These are phyloP conservation scores for Amphipyra berbera DNA, from an alignment of 2,888 invertebrate genomes.

Conservation along the genomic window DNA sequence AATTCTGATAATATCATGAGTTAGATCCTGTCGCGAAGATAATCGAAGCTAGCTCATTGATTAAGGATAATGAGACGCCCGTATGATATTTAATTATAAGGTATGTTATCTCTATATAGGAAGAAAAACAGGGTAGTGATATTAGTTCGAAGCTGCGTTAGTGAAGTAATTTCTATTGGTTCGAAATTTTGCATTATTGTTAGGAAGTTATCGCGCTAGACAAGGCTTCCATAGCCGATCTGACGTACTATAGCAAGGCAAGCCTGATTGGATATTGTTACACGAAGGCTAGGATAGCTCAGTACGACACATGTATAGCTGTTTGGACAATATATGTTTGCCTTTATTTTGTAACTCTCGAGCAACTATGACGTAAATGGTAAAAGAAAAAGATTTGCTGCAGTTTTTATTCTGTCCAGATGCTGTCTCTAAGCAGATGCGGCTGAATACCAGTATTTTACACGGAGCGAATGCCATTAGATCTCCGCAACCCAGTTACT, in stretches of 20 bases:
- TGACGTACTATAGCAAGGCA: background rate
- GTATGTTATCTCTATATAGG: background rate
- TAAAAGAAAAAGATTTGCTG: too few species aligned
- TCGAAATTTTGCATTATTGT: background rate
- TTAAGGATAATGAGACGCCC: slow-evolving; percentile 28
- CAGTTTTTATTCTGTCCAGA: too few species aligned
- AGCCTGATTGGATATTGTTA: too few species aligned
- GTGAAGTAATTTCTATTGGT: background rate
- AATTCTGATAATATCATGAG: slow-evolving; percentile 34
- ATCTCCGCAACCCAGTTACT: too few species aligned
- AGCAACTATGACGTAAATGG: too few species aligned
- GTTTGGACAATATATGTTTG: too few species aligned
- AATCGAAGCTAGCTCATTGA: slow-evolving; percentile 26
- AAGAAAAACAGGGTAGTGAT: background rate
- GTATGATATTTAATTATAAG: slow-evolving; percentile 32
- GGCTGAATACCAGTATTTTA: too few species aligned
- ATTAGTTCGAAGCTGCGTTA: background rate
- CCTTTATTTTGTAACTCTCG: too few species aligned
- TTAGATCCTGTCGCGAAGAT: slow-evolving; percentile 10
- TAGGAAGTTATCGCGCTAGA: background rate
- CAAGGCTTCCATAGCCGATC: background rate
- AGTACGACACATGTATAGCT: too few species aligned
- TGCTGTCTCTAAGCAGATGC: too few species aligned
- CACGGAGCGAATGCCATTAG: too few species aligned
- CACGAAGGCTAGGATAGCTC: too few species aligned